Base-by-base conservation (phyloP, 2,113 vertebrate genomes). In the Blennius ocellaris region DNA sequence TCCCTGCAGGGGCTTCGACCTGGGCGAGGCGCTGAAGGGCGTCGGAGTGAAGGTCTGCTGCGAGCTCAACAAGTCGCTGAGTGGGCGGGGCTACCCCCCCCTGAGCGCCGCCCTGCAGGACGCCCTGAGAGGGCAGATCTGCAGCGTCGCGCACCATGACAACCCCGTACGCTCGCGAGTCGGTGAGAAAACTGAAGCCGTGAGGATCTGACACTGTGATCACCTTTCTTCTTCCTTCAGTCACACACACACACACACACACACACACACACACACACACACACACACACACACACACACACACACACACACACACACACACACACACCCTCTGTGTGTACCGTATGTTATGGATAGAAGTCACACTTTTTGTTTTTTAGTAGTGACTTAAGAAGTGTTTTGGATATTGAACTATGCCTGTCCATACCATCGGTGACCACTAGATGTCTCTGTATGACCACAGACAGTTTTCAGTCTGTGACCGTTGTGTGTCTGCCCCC, bases 151-250 rank as follows among this genome's bases (percentile, higher is more conserved):
- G 53, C 93, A 97, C 36, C 92, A 95, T 80, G 94, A 94, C 69
- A 96, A 96, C 83, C 94, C 97, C 7, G 81, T 99, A 73, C 90
- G 90, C 80, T 93, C 86, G 50, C 92, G 98, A 80, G 96, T 98
- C 73, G 96, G 97, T 99, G 90, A 92, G 96, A 76, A 0, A 1
- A 38, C 11, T 10, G 7, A 6, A 37, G 10, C 14, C n/a, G n/a
- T n/a, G n/a, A n/a, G n/a, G n/a, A n/a, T n/a, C n/a, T n/a, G n/a
- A n/a, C n/a, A n/a, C n/a, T n/a, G 8, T 6, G 21, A 21, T 14
- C 12, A 21, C 21, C 21, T 30, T 30, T 30, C 21, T 30, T 2
- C 21, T 30, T 30, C 21, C 21, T 30, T 30, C 21, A 30, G 21
- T 30, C 21, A n/a, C n/a, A n/a, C n/a, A n/a, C n/a, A n/a, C n/a